Conservation (phyloP, 53 echinoderm and acorn worm genomes). For the Hippasteria phrygiana region DNA sequence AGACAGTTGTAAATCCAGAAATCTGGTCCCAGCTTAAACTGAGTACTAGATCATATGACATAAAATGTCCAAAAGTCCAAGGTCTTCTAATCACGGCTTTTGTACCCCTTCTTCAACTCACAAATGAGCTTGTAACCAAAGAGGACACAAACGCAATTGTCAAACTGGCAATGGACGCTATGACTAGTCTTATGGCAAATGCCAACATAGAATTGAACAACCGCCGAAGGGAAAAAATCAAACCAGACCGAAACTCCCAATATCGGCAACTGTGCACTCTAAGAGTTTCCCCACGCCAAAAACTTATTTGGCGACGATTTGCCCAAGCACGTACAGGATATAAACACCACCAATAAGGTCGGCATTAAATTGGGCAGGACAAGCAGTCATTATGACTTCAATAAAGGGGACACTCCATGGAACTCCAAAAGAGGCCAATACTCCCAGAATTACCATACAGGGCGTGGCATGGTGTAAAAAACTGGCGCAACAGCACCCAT, state of each 20-base stretch:
- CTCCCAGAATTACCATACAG: background rate
- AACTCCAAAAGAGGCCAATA: background rate
- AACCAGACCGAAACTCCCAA: background rate
- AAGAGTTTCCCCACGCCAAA: background rate
- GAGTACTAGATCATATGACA: conserved; percentile 5
- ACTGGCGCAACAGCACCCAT: background rate
- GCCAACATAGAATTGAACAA: conserved; percentile 16
- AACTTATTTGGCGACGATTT: conserved; percentile 13
- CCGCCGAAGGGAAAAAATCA: conserved; percentile 7
- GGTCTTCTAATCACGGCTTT: background rate
- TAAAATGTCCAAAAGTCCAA: conserved; percentile 22
- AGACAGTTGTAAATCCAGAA: conserved; percentile 28
- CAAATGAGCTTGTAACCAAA: conserved; percentile 4
- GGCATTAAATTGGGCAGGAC: background rate
- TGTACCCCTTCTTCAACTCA: conserved; percentile 10
- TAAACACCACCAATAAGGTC: conserved; percentile 18
- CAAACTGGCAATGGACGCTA: conserved; percentile 20
- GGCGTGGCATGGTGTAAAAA: conserved; percentile 7
- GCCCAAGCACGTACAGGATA: conserved; percentile 22
- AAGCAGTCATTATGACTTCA: background rate
- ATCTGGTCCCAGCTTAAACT: conserved; percentile 16
- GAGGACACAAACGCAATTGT: conserved; percentile 8
- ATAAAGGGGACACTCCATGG: too few relatives aligned
- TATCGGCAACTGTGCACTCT: conserved; percentile 16
- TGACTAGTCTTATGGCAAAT: conserved; percentile 12